Percentiles rank a stretch among this genome's conserved stretches.
These are phyloP conservation scores for Xanthia icteritia DNA, from an alignment of 2,888 invertebrate genomes.

Conservation along the genomic window DNA sequence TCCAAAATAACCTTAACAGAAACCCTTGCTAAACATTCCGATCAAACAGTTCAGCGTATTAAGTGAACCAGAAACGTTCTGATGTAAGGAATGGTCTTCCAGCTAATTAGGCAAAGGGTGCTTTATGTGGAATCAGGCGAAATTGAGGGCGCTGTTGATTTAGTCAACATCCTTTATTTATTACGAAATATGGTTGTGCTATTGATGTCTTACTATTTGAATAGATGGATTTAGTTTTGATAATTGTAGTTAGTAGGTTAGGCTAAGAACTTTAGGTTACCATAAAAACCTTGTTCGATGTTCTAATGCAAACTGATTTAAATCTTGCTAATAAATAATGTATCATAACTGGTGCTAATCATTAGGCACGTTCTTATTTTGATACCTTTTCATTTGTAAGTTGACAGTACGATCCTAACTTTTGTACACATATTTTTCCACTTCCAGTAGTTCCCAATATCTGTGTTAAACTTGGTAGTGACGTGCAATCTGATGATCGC, in stretches of 20 bases:
- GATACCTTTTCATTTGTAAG: background rate
- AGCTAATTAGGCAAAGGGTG: conserved; percentile 56
- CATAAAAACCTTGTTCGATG: background rate
- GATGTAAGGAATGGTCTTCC: conserved; percentile 53
- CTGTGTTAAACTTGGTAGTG: conserved; percentile 2
- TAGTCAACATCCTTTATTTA: conserved; percentile 18
- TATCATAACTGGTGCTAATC: background rate
- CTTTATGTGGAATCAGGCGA: conserved; percentile 47
- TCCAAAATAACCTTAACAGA: conserved; percentile 21
- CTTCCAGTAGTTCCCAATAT: conserved; percentile 36
- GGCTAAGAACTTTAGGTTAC: no score
- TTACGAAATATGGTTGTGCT: background rate
- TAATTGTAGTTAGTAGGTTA: background rate
- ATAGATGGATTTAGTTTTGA: background rate
- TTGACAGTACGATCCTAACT: background rate
- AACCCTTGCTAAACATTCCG: conserved; percentile 32
- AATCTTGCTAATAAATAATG: background rate
- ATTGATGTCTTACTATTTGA: background rate
- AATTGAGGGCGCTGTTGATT: conserved; percentile 45
- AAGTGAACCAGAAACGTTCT: conserved; percentile 47
- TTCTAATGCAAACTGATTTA: background rate
- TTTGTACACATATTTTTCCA: background rate
- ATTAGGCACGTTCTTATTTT: background rate
- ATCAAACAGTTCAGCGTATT: conserved; percentile 40
- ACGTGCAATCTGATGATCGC: conserved; percentile 63